Evolutionary conservation across 2,797 vertebrate species (phyloP), one percentile per base, ranked within the genome.

Genomic region (Orestias chungarensis): DNA sequence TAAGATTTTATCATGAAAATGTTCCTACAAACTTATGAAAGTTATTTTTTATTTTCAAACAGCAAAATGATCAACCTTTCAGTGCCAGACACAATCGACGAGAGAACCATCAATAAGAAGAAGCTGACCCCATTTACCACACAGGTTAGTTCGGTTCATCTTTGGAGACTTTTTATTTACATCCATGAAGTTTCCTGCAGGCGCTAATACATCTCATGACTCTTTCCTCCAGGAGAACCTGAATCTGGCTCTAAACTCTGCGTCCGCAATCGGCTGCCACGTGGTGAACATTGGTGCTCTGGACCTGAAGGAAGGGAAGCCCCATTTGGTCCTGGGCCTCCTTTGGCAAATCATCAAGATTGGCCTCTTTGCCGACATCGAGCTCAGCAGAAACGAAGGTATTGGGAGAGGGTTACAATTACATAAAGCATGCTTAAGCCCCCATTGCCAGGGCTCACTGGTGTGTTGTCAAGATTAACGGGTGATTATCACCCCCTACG

Each of bases 11-110:
- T 70, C 31, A 27, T 11, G 33, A 54, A 40, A 1, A 18, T 31
- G 2, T 35, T 35, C 31, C 55, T 33, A 18, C 31, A 35, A 59
- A 59, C 18, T 55, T 31, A 27, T 20, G 54, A 12, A 31, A 44
- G 17, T 73, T 33, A 66, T 0, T 0, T 74, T 78, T 82, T 61
- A 64, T 35, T 18, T 71, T 76, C 78, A 35, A 69, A 40, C 87
- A 99, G 98, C 92, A 99, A 99, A 95, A 99, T 99, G 98, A 95
- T 99, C 88, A 99, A 99, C 90, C 95, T 98, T 89, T 99, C 97
- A 18, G 98, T 99, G 87, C 96, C 97, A 33, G 97, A 99, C 90
- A 99, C 98, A 0, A 99, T 99, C 76, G 98, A 99, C 61, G 97
- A 99, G 91, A 95, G 98, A 90, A 96, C 96, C 66, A 99, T 99